Evolutionary conservation across 35 echinoderm and acorn worm genomes (phyloP), one percentile per base, ranked within the genome.

Genomic region (Anneissia japonica): DNA sequence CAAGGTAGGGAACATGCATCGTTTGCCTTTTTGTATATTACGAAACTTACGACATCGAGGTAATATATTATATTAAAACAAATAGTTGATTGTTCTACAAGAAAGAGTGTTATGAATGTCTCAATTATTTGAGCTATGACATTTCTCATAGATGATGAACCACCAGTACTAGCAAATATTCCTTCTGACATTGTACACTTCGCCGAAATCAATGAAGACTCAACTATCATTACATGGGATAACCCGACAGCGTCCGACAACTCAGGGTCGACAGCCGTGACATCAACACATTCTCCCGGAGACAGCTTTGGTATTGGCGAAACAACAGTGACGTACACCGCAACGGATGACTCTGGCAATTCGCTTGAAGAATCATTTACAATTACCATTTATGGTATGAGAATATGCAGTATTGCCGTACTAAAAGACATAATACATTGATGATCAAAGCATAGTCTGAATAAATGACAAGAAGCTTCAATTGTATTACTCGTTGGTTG

Each of bases 181-280:
- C 90, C 90, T 10, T 30, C 83, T 14, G 45, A 87, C 36, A 80
- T 82, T 37, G 75, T 83, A 31, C 14, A 13, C 12, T 31, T 46
- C 6, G 46, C 34, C 12, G 90, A 89, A 23, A 56, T 74, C 30
- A 78, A 23, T 31, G 64, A 40, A 19, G 35, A 23, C 4, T 56
- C 79, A 19, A 88, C 32, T 34, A 28, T 77, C 32, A 74, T 91
- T 19, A 77, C 83, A 4, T 93, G 88, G 88, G 86, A 46, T 30
- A 76, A 76, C 38, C 94, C 94, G 4, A 92, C 93, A 31, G 93
- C 93, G 0, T 46, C 46, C 0, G 93, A 96, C 56, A 85, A 92
- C 36, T 91, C 93, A 46, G 89, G 93, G 4, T 83, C 86, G 1
- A 72, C 82, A 14, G 46, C 85, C 9, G 72, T 46, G 13, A 51